A percentile compares a stretch with the other conserved stretches of the same genome.
These are phyloP conservation scores for Miniopterus natalensis DNA, from an alignment of 2,113 vertebrate species.

Conservation along the genomic window DNA sequence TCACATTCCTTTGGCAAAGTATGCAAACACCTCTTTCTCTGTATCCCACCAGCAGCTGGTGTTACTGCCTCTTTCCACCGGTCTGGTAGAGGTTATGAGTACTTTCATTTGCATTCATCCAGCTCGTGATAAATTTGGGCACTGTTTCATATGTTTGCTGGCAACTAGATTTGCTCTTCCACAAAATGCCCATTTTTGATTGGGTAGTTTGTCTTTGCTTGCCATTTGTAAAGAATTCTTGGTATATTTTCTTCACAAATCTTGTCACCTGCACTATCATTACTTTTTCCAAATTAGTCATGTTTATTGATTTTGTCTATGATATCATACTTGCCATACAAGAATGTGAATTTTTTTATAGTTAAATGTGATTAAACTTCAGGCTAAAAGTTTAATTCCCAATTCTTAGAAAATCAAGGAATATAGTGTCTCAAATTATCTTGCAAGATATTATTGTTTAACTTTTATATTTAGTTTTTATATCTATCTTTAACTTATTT, in stretches of 20 bases:
- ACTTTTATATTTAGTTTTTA: slow-evolving; percentile 26
- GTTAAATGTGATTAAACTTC: slow-evolving; percentile 33
- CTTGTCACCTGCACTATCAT: background rate
- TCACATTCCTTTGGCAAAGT: background rate
- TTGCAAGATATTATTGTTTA: background rate
- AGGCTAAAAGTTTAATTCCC: background rate
- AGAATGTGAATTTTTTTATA: slow-evolving; percentile 9
- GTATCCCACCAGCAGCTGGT: background rate
- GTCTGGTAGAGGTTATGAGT: background rate
- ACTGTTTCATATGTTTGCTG: background rate
- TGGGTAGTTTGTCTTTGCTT: background rate
- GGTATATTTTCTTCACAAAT: slow-evolving; percentile 7
- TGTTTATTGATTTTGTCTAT: background rate
- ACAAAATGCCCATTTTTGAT: slow-evolving; percentile 20
- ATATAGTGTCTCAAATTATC: background rate
- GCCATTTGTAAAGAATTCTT: slow-evolving; percentile 32
- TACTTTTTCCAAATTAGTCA: slow-evolving; percentile 31
- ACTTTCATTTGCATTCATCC: background rate
- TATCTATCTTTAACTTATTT: background rate
- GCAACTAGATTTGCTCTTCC: slow-evolving; percentile 28
- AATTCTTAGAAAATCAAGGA: slow-evolving; percentile 48
- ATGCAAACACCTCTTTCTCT: background rate
- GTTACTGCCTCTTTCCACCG: background rate
- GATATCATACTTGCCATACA: background rate
- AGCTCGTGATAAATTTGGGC: background rate